Conservation (phyloP, 2,888 invertebrate genomes). For the Heliconius sara region DNA sequence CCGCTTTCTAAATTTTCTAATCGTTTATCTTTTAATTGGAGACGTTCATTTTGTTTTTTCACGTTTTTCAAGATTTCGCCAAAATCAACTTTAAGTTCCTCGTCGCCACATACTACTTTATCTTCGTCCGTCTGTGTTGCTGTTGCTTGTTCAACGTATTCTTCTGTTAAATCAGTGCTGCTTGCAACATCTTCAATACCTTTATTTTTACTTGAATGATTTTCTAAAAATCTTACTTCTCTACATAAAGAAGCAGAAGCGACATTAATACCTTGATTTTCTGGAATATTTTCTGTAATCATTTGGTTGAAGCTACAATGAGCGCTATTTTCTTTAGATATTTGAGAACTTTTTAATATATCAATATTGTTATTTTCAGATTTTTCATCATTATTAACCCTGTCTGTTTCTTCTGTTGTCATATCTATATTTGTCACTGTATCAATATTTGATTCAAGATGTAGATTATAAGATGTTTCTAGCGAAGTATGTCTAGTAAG, state of each 20-base stretch:
- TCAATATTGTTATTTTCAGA: background rate
- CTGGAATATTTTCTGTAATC: background rate
- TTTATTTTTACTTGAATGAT: background rate
- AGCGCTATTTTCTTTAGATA: background rate
- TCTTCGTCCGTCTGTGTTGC: background rate
- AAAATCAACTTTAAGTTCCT: slow-evolving; percentile 50
- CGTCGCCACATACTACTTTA: slow-evolving; percentile 15
- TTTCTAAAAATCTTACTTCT: background rate
- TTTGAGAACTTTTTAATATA: background rate
- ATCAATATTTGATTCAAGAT: background rate
- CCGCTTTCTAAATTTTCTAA: slow-evolving; percentile 58
- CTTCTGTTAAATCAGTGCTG: background rate
- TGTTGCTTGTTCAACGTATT: background rate
- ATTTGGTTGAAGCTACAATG: background rate
- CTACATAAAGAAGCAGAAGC: background rate
- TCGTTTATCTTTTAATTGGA: slow-evolving; percentile 59
- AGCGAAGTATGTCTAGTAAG: background rate
- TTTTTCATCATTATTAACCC: background rate
- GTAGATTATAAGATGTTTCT: background rate
- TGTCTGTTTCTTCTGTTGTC: background rate
- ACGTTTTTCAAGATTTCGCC: slow-evolving; percentile 60
- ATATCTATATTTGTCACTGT: background rate
- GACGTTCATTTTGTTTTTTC: slow-evolving; percentile 56
- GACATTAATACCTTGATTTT: background rate
- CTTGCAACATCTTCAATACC: background rate